A percentile compares a stretch with the other conserved stretches of the same genome.
phyloP scores from a whole-genome alignment of 2,797 vertebrate genomes.

The Clarias fuscus region DNA sequence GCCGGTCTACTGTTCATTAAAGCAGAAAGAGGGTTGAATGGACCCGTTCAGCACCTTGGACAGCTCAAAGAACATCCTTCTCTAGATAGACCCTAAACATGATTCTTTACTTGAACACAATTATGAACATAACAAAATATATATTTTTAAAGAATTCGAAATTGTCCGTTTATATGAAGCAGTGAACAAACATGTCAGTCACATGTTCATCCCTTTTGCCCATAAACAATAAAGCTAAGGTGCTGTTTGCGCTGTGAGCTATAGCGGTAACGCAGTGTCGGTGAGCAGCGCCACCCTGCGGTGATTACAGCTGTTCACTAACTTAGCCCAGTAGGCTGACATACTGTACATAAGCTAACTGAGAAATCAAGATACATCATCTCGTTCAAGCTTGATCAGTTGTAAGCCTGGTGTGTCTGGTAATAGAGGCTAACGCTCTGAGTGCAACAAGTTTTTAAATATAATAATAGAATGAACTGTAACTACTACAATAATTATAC shows the following conservation, averaged over 20 bases:
- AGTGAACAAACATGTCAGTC: neutral
- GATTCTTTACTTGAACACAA: neutral
- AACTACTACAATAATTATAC: neutral
- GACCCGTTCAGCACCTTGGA: conserved; percentile 40
- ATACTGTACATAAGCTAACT: neutral
- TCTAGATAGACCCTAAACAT: neutral
- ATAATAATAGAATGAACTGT: neutral
- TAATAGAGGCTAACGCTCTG: neutral
- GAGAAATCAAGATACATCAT: neutral
- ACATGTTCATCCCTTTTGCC: neutral
- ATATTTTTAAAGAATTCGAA: neutral
- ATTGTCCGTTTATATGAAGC: neutral
- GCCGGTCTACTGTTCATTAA: neutral
- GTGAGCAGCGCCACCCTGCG: conserved; percentile 35
- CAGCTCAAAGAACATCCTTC: conserved; percentile 11
- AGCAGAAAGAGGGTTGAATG: neutral
- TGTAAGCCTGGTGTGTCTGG: neutral
- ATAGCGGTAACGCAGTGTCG: neutral
- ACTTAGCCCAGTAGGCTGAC: neutral
- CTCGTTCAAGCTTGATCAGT: neutral
- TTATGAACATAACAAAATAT: neutral
- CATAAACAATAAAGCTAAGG: conserved; percentile 32
- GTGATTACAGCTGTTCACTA: neutral
- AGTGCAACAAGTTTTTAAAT: neutral
- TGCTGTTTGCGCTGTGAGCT: neutral